phyloP scores from a whole-genome alignment of 2,113 vertebrate genomes.

The Hyla sarda region DNA sequence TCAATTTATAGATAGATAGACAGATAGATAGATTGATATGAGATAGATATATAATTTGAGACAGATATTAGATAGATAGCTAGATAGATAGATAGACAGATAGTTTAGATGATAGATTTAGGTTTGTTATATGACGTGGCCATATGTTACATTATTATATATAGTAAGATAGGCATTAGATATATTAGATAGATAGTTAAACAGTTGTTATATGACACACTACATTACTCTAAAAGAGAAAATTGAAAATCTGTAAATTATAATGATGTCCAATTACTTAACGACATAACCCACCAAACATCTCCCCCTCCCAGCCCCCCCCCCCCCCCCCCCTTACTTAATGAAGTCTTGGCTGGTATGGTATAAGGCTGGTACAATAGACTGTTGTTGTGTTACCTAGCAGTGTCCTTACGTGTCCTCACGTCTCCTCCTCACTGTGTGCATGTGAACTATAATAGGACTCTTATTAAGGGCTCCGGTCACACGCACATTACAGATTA shows the following conservation, averaged over 20 bases:
- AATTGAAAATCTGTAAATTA: background rate
- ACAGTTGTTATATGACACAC: background rate
- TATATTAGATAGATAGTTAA: background rate
- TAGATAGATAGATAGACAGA: background rate
- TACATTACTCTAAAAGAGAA: background rate
- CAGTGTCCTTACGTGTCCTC: conserved; percentile 48
- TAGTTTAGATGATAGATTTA: background rate
- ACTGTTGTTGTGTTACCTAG: conserved; percentile 43
- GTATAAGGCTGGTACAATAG: conserved; percentile 23
- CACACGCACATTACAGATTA: conserved; percentile 34
- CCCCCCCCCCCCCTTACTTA: background rate
- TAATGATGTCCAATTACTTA: background rate
- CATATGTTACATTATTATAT: too few species aligned
- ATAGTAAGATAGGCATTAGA: background rate
- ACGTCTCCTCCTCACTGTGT: conserved; percentile 21
- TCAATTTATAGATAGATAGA: background rate
- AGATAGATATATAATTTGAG: background rate
- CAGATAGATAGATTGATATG: too few species aligned
- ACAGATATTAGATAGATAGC: too few species aligned
- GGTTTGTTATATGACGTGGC: too few species aligned
- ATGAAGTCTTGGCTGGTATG: conserved; percentile 11
- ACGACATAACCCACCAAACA: background rate
- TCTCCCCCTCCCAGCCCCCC: background rate
- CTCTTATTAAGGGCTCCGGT: conserved; percentile 18
- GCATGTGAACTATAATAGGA: conserved; percentile 23